These are phyloP conservation scores for Schlechtendalia chinensis DNA, from an alignment of 1,140 invertebrate genomes.

Conservation along the genomic window DNA sequence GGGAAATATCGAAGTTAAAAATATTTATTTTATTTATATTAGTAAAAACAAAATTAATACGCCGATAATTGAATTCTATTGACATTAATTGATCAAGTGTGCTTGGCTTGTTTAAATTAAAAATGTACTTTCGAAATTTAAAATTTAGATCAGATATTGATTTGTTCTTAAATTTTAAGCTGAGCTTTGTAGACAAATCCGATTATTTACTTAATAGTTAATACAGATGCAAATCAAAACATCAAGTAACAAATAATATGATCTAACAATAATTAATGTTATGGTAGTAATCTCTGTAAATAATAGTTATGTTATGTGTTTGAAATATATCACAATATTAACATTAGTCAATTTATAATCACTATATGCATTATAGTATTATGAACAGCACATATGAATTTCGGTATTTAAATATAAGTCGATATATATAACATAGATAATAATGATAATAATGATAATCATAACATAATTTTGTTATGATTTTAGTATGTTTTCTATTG, in stretches of 20 bases:
- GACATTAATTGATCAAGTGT: too few relatives aligned
- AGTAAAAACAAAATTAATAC: too few relatives aligned
- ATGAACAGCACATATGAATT: not conserved
- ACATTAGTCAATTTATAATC: slow-evolving; percentile 3
- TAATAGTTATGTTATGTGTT: too few relatives aligned
- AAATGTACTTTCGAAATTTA: not conserved
- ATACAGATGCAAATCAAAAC: not conserved
- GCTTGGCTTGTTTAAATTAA: not conserved
- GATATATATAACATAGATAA: not conserved
- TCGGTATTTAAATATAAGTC: not conserved
- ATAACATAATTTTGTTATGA: too few relatives aligned
- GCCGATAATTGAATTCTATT: too few relatives aligned
- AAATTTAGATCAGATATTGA: not conserved
- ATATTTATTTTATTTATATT: too few relatives aligned
- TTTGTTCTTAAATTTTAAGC: slow-evolving; percentile 1
- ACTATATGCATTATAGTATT: not conserved
- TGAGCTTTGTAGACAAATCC: not conserved
- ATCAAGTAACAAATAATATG: not conserved
- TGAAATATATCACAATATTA: not conserved
- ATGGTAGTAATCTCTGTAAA: slow-evolving; percentile 16
- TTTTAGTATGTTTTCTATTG: too few relatives aligned
- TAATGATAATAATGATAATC: too few relatives aligned
- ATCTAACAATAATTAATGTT: slow-evolving; percentile 12
- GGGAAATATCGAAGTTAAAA: too few relatives aligned
- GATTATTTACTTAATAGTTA: slow-evolving; percentile 23